Base-by-base conservation (phyloP, 2,888 invertebrate species). In the Scotopteryx bipunctaria region DNA sequence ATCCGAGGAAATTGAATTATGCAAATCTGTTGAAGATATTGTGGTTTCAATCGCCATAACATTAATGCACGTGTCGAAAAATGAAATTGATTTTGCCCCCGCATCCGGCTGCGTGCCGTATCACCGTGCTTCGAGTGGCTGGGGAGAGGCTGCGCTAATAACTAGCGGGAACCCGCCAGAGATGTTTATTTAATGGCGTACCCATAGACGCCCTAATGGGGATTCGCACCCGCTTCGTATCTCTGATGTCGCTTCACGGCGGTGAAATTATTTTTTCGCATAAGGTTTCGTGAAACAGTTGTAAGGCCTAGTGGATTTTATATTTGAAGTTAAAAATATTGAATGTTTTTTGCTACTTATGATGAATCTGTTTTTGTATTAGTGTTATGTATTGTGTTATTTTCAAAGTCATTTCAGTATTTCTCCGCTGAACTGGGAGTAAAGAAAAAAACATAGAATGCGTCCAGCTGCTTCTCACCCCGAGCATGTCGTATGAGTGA, bases 141-240 rank as follows among this genome's bases (percentile, higher is more conserved):
- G 73, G 85, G 88, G 88, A 67, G 79, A 73, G 78, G 73, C 78
- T 57, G 69, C 82, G 86, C 83, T 89, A 87, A 87, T 89, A 89
- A 89, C 88, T 84, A 85, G 83, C 81, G 76, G 81, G 81, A 80
- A 71, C 78, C 74, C 71, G 76, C 71, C 78, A 76, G 85, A 86
- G 88, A 89, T 89, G 90, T 89, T 89, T 89, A 89, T 89, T 89
- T 89, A 89, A 89, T 89, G 86, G 83, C 81, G 77, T 76, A 76
- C 83, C 82, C 77, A 86, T 86, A 86, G 84, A 85, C 80, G 76
- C 75, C 80, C 76, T 88, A 86, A 89, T 86, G 79, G 87, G 81
- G 81, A 81, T 76, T 77, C 65, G 64, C 63, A 66, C 62, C 60
- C 58, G 57, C 57, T 35, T 42, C 47, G 50, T 66, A 63, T 59